These are phyloP conservation scores for Otis tarda DNA, from an alignment of 2,113 vertebrate species.

Conservation along the genomic window DNA sequence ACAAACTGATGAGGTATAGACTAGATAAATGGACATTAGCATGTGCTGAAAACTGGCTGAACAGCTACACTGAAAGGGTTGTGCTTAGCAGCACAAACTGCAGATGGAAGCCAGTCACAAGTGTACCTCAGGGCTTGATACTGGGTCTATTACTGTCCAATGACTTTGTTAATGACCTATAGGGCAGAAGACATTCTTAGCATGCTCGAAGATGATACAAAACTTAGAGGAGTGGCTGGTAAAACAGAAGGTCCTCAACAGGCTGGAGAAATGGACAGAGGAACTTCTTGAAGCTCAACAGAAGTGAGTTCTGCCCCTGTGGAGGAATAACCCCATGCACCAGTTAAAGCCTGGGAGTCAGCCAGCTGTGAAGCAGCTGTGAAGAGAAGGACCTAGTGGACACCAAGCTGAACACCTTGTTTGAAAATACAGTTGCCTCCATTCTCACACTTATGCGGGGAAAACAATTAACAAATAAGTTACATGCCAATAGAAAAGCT, in stretches of 20 bases:
- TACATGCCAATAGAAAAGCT: background rate
- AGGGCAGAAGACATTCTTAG: background rate
- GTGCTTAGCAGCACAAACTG: background rate
- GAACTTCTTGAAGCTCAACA: background rate
- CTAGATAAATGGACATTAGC: background rate
- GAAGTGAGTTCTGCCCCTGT: background rate
- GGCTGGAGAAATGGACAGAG: background rate
- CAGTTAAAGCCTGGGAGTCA: background rate
- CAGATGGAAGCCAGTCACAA: background rate
- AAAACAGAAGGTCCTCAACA: background rate
- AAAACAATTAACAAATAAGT: background rate
- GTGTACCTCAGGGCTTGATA: background rate
- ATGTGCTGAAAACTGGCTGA: background rate
- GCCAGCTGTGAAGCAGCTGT: too few relatives aligned
- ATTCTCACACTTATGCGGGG: background rate
- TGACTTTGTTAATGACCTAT: background rate
- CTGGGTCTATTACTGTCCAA: background rate
- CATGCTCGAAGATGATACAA: background rate
- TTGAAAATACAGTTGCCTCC: background rate
- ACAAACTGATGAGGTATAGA: background rate
- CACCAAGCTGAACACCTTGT: background rate
- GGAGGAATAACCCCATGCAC: background rate
- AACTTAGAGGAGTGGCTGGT: background rate
- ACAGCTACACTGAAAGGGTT: background rate
- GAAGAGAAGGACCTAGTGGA: background rate